phyloP scores from a whole-genome alignment of 2,888 invertebrate species.

The Drosophila pegasa region DNA sequence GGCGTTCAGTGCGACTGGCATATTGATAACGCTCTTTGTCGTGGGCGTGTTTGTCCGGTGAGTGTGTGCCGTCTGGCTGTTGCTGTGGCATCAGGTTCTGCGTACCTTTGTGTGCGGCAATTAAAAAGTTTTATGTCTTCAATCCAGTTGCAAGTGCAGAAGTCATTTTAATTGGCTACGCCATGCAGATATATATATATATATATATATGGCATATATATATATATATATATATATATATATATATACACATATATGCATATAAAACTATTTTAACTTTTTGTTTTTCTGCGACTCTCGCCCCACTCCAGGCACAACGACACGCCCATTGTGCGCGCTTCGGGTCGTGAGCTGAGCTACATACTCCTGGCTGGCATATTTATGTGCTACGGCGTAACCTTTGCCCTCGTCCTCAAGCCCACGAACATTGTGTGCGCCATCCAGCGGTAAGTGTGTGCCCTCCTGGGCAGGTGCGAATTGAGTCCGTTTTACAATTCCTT shows the following conservation, averaged over 20 bases:
- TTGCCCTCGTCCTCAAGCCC: constrained; percentile 94
- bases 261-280: constrained; percentile 10
- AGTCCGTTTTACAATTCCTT: not conserved
- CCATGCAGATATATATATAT: not conserved
- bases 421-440: constrained; percentile 95
- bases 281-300: not conserved
- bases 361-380: constrained; percentile 95
- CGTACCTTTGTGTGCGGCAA: constrained; percentile 19
- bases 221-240: not conserved
- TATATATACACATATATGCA: not conserved
- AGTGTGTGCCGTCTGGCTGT: constrained; percentile 31
- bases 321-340: constrained; percentile 98
- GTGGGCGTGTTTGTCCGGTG: constrained; percentile 90
- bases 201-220: not conserved
- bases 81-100: not conserved
- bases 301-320: constrained; percentile 89
- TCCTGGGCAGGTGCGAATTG: not conserved
- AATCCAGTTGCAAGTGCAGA: constrained; percentile 13
- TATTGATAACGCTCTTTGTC: constrained; percentile 92
- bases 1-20: constrained; percentile 94
- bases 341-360: constrained; percentile 95
- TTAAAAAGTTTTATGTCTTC: constrained; percentile 44
- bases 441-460: constrained; percentile 91
- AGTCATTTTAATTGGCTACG: constrained; percentile 42
- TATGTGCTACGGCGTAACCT: constrained; percentile 96